These are phyloP conservation scores for Mya arenaria DNA, from an alignment of 1,140 invertebrate species.

Conservation along the genomic window DNA sequence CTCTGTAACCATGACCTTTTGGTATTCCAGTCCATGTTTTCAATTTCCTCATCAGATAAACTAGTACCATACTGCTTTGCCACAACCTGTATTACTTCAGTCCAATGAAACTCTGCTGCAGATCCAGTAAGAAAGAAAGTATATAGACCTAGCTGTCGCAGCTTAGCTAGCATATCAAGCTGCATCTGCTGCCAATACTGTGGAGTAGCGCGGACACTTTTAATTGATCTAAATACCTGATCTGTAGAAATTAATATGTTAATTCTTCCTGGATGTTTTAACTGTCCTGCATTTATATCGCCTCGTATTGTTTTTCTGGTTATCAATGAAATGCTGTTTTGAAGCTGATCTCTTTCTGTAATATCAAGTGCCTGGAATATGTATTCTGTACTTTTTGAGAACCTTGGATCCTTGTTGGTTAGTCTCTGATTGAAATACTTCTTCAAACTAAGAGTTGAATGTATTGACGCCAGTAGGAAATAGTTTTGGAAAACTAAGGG, in stretches of 20 bases:
- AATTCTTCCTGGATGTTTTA: slow-evolving; percentile 30
- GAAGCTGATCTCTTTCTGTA: slow-evolving; percentile 46
- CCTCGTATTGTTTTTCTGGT: slow-evolving; percentile 41
- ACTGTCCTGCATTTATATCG: slow-evolving; percentile 47
- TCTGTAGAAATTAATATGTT: slow-evolving; percentile 11
- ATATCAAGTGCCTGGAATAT: slow-evolving; percentile 50
- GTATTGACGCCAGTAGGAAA: slow-evolving; percentile 50
- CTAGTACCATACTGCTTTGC: slow-evolving; percentile 34
- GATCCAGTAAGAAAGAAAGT: slow-evolving; percentile 47
- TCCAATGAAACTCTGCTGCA: slow-evolving; percentile 48
- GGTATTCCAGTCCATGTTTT: slow-evolving; percentile 46
- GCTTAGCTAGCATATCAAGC: slow-evolving; percentile 42
- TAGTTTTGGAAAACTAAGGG: slow-evolving; percentile 38
- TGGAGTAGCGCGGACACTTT: slow-evolving; percentile 34
- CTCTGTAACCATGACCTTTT: slow-evolving; percentile 41
- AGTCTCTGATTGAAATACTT: slow-evolving; percentile 49
- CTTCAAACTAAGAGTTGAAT: slow-evolving; percentile 30
- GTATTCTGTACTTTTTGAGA: slow-evolving; percentile 49
- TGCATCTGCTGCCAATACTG: slow-evolving; percentile 51
- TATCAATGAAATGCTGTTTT: slow-evolving; percentile 44
- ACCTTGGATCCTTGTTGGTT: slow-evolving; percentile 42
- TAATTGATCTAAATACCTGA: slow-evolving; percentile 33
- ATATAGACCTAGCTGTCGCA: slow-evolving; percentile 43
- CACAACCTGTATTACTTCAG: slow-evolving; percentile 33
- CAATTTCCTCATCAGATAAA: slow-evolving; percentile 33